phyloP scores from a whole-genome alignment of 2,888 invertebrate species.

The Philopedon plagiatum region DNA sequence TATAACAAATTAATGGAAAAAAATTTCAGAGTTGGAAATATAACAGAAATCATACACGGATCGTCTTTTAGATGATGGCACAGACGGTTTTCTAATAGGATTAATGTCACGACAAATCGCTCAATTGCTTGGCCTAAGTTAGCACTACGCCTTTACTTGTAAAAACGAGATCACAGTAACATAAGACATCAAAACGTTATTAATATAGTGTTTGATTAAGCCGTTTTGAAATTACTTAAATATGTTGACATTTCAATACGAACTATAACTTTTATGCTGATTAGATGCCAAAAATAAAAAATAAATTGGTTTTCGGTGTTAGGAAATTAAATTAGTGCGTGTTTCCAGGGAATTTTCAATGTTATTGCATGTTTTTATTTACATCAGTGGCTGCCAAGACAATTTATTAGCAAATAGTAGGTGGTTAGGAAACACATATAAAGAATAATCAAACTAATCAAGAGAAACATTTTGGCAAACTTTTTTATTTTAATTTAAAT shows the following conservation, averaged over 20 bases:
- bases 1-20: too few species aligned
- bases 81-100: too few species aligned
- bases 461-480: background rate
- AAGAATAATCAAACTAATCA: background rate
- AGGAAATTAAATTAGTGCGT: slow-evolving; percentile 17
- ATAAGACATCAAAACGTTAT: background rate
- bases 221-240: slow-evolving; percentile 13
- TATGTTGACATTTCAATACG: slow-evolving; percentile 23
- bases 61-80: too few species aligned
- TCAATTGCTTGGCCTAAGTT: too few species aligned
- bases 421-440: slow-evolving; percentile 8
- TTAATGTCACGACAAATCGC: too few species aligned
- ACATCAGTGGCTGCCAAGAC: slow-evolving; percentile 1
- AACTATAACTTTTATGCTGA: slow-evolving; percentile 11
- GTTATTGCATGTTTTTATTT: slow-evolving; percentile 14
- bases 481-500: too few species aligned
- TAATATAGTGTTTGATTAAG: background rate
- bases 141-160: too few species aligned
- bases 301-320: slow-evolving; percentile 26
- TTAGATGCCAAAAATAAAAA: slow-evolving; percentile 28
- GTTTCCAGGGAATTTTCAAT: slow-evolving; percentile 16
- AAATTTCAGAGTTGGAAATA: too few species aligned
- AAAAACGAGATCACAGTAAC: too few species aligned
- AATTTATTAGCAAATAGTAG: slow-evolving; percentile 6
- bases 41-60: too few species aligned